A percentile compares a stretch with the other conserved stretches of the same genome.
Conservation (phyloP, 2,888 invertebrate species). For the Resseliella maxima region DNA sequence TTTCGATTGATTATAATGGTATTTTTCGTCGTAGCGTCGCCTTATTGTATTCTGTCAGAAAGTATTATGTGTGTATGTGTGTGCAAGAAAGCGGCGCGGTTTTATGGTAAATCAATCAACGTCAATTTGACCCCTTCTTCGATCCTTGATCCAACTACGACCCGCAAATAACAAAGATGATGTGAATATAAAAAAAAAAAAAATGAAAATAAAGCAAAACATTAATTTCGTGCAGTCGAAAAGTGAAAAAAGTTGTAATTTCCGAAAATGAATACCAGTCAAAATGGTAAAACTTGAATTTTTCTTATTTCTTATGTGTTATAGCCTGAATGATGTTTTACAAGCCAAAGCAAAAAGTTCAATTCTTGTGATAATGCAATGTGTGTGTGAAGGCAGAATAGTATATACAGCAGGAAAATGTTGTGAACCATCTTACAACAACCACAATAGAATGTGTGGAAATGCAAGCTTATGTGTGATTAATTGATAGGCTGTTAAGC, state of each 20-base stretch:
- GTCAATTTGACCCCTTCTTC: neutral
- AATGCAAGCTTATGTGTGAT: conserved; percentile 17
- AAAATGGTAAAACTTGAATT: neutral
- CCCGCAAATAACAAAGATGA: too few species aligned
- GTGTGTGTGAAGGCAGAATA: neutral
- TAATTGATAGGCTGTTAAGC: conserved; percentile 38
- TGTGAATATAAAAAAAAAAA: too few species aligned
- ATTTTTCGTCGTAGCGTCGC: too few species aligned
- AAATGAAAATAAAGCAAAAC: too few species aligned
- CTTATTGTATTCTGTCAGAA: neutral
- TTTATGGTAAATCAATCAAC: conserved; percentile 35
- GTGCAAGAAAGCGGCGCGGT: neutral
- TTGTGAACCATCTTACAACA: neutral
- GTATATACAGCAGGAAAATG: neutral
- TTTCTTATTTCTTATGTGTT: neutral
- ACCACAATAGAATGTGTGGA: neutral
- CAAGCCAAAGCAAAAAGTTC: neutral
- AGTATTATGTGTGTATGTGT: neutral
- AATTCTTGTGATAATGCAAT: neutral
- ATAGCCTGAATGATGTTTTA: neutral
- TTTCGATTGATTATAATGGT: conserved; percentile 12
- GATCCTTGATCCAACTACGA: too few species aligned
- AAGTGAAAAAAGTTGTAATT: conserved; percentile 1
- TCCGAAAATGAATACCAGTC: neutral
- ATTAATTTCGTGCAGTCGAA: neutral